phyloP scores from a whole-genome alignment of 2,888 invertebrate genomes.

The Papilio protenor region DNA sequence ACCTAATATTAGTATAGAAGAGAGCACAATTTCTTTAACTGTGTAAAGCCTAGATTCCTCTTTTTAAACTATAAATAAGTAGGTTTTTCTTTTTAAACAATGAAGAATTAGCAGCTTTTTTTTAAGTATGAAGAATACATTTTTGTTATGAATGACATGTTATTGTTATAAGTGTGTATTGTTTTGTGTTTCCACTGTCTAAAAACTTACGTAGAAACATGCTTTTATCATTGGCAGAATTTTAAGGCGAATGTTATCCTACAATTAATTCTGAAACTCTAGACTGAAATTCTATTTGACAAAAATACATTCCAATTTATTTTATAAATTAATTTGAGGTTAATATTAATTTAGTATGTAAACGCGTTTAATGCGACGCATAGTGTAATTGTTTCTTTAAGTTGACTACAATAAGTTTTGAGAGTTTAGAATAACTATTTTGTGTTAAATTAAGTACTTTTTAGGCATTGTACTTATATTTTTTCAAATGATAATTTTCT shows the following conservation, averaged over 20 bases:
- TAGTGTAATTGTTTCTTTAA: background rate
- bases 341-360: background rate
- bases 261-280: background rate
- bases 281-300: background rate
- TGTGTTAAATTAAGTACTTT: background rate
- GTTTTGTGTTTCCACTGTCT: no score
- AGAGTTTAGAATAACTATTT: background rate
- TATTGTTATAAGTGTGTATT: background rate
- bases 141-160: background rate
- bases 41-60: no score
- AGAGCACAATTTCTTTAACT: no score
- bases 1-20: no score
- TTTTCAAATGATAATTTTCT: background rate
- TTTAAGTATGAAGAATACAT: no score
- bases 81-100: background rate
- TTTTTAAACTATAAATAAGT: no score
- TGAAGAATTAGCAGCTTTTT: background rate
- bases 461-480: background rate
- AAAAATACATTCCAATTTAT: background rate
- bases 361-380: background rate
- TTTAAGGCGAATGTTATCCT: background rate
- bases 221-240: no score
- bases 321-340: background rate
- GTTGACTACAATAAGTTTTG: background rate
- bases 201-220: no score